phyloP scores from a whole-genome alignment of 1,140 invertebrate species.

The Diploscapter pachys region DNA sequence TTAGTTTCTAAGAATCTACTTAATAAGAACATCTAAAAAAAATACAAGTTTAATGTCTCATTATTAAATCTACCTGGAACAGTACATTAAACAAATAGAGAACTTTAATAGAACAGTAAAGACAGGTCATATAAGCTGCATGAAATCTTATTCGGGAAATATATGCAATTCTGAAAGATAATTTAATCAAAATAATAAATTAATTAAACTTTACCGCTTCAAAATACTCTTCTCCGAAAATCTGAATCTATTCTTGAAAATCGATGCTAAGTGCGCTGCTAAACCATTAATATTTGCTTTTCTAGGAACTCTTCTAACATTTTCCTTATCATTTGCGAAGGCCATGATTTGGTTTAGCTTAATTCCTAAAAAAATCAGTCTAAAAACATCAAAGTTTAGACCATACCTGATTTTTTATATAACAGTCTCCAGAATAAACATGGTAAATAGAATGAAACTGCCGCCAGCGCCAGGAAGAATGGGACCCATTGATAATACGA shows the following conservation, averaged over 20 bases:
- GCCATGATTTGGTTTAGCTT: slow-evolving; percentile 50
- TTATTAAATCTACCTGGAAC: slow-evolving; percentile 37
- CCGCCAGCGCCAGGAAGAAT: slow-evolving; percentile 59
- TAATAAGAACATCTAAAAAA: slow-evolving; percentile 61
- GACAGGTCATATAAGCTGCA: slow-evolving; percentile 54
- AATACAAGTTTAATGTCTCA: too few species aligned
- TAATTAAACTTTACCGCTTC: too few species aligned
- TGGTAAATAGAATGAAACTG: slow-evolving; percentile 53
- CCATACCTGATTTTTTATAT: slow-evolving; percentile 33
- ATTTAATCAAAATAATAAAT: too few species aligned
- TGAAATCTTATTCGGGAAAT: slow-evolving; percentile 44
- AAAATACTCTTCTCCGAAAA: slow-evolving; percentile 40
- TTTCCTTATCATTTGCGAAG: slow-evolving; percentile 52
- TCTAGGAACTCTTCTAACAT: slow-evolving; percentile 49
- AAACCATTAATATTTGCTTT: slow-evolving; percentile 45
- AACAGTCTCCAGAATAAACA: slow-evolving; percentile 54
- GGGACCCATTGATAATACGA: slow-evolving; percentile 40
- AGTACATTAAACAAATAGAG: slow-evolving; percentile 53
- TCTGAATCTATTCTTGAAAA: slow-evolving; percentile 51
- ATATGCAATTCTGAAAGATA: slow-evolving; percentile 34
- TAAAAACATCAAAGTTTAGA: too few species aligned
- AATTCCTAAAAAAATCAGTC: slow-evolving; percentile 25
- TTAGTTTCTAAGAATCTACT: slow-evolving; percentile 63
- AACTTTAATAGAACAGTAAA: slow-evolving; percentile 53
- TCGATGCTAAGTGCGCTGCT: slow-evolving; percentile 49